Evolutionary conservation across 2,113 vertebrate species (phyloP).

Genomic region (Rhinopomastus cyanomelas): DNA sequence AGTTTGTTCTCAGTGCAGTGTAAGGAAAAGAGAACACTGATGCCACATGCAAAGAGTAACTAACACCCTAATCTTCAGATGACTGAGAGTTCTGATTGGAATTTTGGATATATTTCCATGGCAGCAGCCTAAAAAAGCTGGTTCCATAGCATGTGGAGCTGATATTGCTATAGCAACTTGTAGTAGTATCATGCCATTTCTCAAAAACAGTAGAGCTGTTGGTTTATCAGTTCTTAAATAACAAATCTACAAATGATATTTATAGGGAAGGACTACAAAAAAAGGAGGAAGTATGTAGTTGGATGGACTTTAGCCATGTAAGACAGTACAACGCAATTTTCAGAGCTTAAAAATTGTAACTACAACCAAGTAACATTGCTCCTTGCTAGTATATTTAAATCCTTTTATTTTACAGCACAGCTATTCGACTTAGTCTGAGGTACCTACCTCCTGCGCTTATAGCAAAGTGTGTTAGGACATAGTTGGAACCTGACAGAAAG

Average conservation of each 20-base stretch:
- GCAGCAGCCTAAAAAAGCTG: not conserved
- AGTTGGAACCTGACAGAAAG: not conserved
- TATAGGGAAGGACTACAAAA: not conserved
- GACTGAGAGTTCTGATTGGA: not conserved
- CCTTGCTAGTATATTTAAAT: not conserved
- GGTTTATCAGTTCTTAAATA: not conserved
- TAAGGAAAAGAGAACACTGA: not conserved
- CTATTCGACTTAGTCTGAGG: not conserved
- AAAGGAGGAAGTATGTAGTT: not conserved
- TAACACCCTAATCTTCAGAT: not conserved
- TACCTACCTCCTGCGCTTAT: not conserved
- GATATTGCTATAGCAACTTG: not conserved
- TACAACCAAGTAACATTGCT: not conserved
- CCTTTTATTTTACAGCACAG: not conserved
- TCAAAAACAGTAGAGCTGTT: not conserved
- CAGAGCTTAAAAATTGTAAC: not conserved
- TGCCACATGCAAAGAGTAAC: not conserved
- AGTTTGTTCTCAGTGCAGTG: not conserved
- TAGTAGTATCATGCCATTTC: not conserved
- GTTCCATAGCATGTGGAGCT: not conserved
- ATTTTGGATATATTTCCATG: not conserved
- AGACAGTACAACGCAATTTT: not conserved
- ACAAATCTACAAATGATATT: not conserved
- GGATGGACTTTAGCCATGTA: not conserved
- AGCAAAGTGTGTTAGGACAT: not conserved